phyloP scores from a whole-genome alignment of 2,888 invertebrate species.

The Linnaemya vulpina region DNA sequence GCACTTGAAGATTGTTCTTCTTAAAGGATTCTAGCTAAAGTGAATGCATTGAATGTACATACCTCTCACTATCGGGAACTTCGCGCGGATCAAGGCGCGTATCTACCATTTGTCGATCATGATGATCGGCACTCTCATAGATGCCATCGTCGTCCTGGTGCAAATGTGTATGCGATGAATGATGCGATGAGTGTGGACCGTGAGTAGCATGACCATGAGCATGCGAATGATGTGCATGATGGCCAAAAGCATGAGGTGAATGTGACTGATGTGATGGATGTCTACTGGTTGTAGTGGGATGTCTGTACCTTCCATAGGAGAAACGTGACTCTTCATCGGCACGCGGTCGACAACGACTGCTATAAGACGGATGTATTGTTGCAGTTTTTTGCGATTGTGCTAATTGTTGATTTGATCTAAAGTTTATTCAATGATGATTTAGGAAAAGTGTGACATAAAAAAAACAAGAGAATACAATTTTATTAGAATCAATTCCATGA shows the following conservation, averaged over 20 bases:
- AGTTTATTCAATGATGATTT: constrained; percentile 10
- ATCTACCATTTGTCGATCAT: constrained; percentile 86
- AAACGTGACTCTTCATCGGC: constrained; percentile 89
- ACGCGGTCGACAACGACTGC: constrained; percentile 85
- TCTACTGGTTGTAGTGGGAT: constrained; percentile 80
- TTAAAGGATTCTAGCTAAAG: constrained; percentile 21
- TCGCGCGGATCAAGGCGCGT: constrained; percentile 87
- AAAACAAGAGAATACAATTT: constrained; percentile 50
- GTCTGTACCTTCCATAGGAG: constrained; percentile 87
- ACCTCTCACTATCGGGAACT: constrained; percentile 95
- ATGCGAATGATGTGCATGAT: constrained; percentile 84
- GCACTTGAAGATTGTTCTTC: constrained; percentile 4
- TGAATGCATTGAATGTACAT: constrained; percentile 79
- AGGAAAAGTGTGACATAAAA: constrained; percentile 37
- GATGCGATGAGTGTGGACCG: constrained; percentile 84
- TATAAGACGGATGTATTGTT: constrained; percentile 84
- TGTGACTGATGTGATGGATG: constrained; percentile 85
- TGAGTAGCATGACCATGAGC: constrained; percentile 83
- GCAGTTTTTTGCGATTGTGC: constrained; percentile 84
- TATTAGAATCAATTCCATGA: constrained; percentile 8
- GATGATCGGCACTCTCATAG: constrained; percentile 93
- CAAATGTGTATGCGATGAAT: constrained; percentile 85
- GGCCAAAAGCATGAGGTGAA: constrained; percentile 84
- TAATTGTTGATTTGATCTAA: constrained; percentile 83
- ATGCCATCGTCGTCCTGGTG: constrained; percentile 92